Percentiles rank a stretch among this genome's conserved stretches.
phyloP scores from a whole-genome alignment of 2,113 vertebrate species.

The Nasalis larvatus region DNA sequence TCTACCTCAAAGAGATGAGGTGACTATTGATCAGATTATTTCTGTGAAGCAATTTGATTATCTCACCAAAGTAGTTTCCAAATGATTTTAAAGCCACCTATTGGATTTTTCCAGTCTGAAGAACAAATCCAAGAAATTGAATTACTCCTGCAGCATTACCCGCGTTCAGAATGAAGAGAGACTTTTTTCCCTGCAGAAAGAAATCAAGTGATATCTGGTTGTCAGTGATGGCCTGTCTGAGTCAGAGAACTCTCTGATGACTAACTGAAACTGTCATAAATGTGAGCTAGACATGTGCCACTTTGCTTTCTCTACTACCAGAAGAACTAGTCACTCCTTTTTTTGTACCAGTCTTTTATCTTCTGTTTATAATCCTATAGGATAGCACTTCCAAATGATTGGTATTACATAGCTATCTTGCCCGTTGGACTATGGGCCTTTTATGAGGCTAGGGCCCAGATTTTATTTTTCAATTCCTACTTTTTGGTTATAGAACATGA shows the following conservation, averaged over 20 bases:
- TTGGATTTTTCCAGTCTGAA: background rate
- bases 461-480: background rate
- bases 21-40: background rate
- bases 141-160: background rate
- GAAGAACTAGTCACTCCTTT: background rate
- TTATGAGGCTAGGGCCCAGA: background rate
- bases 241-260: background rate
- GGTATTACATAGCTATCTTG: background rate
- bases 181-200: background rate
- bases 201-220: background rate
- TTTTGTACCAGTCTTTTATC: background rate
- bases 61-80: background rate
- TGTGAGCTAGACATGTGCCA: background rate
- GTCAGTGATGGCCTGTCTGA: background rate
- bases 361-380: background rate
- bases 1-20: background rate
- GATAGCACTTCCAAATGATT: background rate
- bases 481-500: background rate
- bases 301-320: background rate
- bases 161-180: background rate
- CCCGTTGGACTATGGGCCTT: background rate
- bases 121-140: background rate
- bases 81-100: background rate
- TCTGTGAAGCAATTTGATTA: background rate
- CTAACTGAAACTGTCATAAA: background rate